A percentile compares a stretch with the other conserved stretches of the same genome.
phyloP scores from a whole-genome alignment of 2,113 vertebrate genomes.

The Tapirus terrestris region DNA sequence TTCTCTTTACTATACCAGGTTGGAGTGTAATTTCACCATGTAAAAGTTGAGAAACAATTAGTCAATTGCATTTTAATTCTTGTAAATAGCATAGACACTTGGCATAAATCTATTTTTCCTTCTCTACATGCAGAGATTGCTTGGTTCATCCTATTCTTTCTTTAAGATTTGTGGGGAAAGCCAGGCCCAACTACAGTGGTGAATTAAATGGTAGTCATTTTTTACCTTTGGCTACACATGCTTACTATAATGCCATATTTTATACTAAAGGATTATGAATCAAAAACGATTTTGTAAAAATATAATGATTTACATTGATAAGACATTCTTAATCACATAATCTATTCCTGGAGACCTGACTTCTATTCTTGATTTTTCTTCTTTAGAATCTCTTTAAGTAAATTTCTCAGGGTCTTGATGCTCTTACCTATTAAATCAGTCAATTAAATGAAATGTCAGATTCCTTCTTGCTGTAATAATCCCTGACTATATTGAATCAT shows the following conservation, averaged over 20 bases:
- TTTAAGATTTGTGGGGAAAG: background rate
- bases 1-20: background rate
- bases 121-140: background rate
- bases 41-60: background rate
- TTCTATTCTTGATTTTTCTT: background rate
- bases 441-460: background rate
- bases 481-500: background rate
- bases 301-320: background rate
- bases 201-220: background rate
- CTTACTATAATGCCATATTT: background rate
- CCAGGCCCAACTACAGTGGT: background rate
- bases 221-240: background rate
- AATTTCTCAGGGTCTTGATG: background rate
- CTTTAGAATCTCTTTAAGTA: background rate
- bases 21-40: background rate
- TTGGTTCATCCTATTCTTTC: background rate
- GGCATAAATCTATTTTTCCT: background rate
- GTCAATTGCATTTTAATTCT: background rate
- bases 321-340: background rate
- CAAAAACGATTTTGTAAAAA: background rate
- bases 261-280: background rate
- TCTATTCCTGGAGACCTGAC: background rate
- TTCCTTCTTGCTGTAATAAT: slow-evolving; percentile 28
- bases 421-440: background rate
- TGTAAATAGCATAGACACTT: background rate